These are phyloP conservation scores for Drosophila ananassae DNA, from an alignment of 1,140 invertebrate genomes.

Conservation along the genomic window DNA sequence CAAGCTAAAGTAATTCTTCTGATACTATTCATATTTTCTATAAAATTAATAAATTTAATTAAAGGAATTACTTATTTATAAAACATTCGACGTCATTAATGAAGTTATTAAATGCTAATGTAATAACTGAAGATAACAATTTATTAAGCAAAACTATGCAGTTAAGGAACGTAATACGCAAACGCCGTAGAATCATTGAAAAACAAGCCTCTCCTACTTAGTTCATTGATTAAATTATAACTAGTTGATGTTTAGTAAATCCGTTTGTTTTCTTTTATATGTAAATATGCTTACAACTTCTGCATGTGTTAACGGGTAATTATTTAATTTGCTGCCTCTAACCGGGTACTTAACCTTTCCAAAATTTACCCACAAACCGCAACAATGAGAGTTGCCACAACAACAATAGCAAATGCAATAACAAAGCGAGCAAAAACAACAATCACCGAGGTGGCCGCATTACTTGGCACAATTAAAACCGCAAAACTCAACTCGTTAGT, in stretches of 20 bases:
- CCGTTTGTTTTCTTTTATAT: no score
- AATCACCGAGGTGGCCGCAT: conserved; percentile 58
- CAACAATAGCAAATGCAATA: conserved; percentile 35
- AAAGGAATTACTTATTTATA: no score
- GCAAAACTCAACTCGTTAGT: conserved; percentile 55
- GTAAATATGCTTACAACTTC: no score
- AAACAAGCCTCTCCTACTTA: no score
- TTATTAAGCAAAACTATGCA: no score
- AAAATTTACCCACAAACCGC: conserved; percentile 60
- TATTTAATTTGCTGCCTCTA: conserved; percentile 72
- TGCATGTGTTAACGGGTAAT: conserved; percentile 25
- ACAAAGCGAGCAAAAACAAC: conserved; percentile 21
- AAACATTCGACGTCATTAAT: no score
- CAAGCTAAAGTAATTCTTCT: neutral
- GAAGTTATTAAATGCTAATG: no score
- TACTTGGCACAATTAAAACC: conserved; percentile 80
- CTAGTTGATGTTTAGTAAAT: no score
- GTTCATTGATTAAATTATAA: no score
- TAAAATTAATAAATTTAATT: neutral
- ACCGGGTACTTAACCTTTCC: conserved; percentile 70
- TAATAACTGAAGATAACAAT: no score
- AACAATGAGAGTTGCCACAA: conserved; percentile 66
- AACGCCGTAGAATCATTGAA: no score
- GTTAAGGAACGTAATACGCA: no score
- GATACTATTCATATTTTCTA: neutral